Percentiles rank a stretch among this genome's conserved stretches.
Evolutionary conservation across 2,888 invertebrate species (phyloP).

Genomic region (Caenorhabditis sulstoni): DNA sequence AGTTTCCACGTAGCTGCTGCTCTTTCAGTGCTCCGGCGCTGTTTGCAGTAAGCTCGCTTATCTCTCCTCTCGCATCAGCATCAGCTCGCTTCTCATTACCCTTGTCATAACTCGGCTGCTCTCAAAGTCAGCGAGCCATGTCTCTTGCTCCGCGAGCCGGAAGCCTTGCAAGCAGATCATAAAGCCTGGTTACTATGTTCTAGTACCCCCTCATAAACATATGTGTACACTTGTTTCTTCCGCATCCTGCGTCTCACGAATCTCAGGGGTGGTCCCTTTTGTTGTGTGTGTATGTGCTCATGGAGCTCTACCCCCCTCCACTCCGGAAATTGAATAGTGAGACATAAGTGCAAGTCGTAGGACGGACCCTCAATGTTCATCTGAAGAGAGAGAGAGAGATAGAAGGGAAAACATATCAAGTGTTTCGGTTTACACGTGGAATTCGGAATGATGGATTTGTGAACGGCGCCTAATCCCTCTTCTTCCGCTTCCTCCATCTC

Average conservation of each 20-base stretch:
- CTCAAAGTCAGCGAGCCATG: constrained; percentile 10
- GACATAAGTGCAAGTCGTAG: constrained; percentile 17
- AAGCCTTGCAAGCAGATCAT: constrained; percentile 33
- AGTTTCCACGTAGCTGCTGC: background rate
- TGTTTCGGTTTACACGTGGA: constrained; percentile 12
- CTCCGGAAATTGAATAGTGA: constrained; percentile 20
- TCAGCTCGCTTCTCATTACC: constrained; percentile 9
- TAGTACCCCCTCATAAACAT: constrained; percentile 28
- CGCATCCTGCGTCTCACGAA: constrained; percentile 3
- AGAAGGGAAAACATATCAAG: background rate
- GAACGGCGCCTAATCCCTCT: background rate
- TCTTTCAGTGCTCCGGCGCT: background rate
- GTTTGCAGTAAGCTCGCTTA: too few species aligned
- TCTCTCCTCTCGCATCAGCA: background rate
- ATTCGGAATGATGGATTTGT: background rate
- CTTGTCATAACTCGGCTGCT: constrained; percentile 10
- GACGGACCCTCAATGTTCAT: constrained; percentile 6
- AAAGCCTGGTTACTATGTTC: constrained; percentile 30
- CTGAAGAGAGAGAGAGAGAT: background rate
- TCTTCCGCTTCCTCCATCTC: too few species aligned
- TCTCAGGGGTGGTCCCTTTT: constrained; percentile 5
- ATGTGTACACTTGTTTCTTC: constrained; percentile 24
- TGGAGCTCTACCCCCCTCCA: constrained; percentile 5
- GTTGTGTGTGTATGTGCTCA: constrained; percentile 5
- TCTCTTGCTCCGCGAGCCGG: constrained; percentile 4